Conservation (phyloP, 2,797 vertebrate species). For the Danio kyathit region DNA sequence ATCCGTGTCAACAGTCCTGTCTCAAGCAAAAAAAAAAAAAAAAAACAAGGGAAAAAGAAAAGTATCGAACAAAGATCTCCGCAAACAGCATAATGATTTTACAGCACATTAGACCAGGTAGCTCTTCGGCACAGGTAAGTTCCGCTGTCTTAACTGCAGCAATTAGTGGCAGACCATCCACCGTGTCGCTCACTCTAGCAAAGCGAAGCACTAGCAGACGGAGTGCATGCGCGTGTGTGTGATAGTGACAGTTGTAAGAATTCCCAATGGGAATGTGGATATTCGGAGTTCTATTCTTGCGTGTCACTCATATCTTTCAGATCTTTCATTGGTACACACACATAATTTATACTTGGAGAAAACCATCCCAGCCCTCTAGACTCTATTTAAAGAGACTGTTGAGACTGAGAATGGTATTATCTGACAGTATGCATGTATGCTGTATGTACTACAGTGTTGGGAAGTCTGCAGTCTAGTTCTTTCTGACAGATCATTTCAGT, state of each 20-base stretch:
- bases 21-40: background rate
- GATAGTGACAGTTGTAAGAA: conserved; percentile 40
- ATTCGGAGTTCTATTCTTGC: conserved; percentile 23
- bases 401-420: background rate
- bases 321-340: conserved; percentile 16
- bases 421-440: background rate
- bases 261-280: conserved; percentile 31
- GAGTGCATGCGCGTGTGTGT: conserved; percentile 40
- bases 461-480: background rate
- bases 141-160: conserved; percentile 75
- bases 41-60: conserved; percentile 2
- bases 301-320: conserved; percentile 25
- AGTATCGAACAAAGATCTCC: conserved; percentile 40
- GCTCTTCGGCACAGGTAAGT: conserved; percentile 67
- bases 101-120: conserved; percentile 78
- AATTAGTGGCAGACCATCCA: conserved; percentile 77
- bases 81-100: conserved; percentile 64
- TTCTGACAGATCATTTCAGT: background rate
- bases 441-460: background rate
- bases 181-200: conserved; percentile 79
- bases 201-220: conserved; percentile 75
- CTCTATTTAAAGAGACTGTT: background rate
- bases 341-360: background rate
- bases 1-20: conserved; percentile 31
- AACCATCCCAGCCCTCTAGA: background rate